These are phyloP conservation scores for Aleiodes testaceus DNA, from an alignment of 2,888 invertebrate species.

Conservation along the genomic window DNA sequence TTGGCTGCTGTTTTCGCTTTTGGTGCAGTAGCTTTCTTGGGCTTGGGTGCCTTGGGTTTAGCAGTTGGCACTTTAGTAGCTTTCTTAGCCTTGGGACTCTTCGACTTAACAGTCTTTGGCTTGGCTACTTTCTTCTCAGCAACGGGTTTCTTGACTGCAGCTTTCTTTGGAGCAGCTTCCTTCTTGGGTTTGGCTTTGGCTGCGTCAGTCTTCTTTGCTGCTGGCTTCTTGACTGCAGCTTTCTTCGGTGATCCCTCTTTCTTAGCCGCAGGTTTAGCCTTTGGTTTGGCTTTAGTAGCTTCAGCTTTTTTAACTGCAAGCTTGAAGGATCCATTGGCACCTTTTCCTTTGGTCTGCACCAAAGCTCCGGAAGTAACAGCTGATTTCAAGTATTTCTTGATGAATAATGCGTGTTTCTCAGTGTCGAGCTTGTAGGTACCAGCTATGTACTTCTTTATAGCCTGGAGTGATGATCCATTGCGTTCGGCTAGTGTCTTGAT, in stretches of 20 bases:
- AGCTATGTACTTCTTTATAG: slow-evolving; percentile 79
- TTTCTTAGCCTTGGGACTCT: slow-evolving; percentile 48
- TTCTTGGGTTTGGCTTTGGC: slow-evolving; percentile 34
- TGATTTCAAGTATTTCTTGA: slow-evolving; percentile 77
- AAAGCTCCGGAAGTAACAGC: slow-evolving; percentile 75
- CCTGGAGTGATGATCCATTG: slow-evolving; percentile 77
- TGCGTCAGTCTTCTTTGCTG: slow-evolving; percentile 47
- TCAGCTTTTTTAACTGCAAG: slow-evolving; percentile 75
- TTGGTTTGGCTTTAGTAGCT: slow-evolving; percentile 70
- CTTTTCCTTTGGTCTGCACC: slow-evolving; percentile 76
- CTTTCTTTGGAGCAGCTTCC: slow-evolving; percentile 44
- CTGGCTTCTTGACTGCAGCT: slow-evolving; percentile 61
- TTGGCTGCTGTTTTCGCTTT: slow-evolving; percentile 36
- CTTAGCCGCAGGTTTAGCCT: slow-evolving; percentile 14
- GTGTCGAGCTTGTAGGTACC: slow-evolving; percentile 77
- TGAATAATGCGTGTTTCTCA: slow-evolving; percentile 76
- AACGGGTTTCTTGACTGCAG: slow-evolving; percentile 31
- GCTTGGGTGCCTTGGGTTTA: slow-evolving; percentile 52
- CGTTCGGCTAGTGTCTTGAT: slow-evolving; percentile 75
- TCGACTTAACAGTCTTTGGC: slow-evolving; percentile 57
- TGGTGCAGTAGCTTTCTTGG: slow-evolving; percentile 48
- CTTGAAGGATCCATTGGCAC: slow-evolving; percentile 75
- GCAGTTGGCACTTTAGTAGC: slow-evolving; percentile 46
- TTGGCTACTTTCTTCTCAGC: slow-evolving; percentile 58
- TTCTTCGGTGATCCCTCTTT: slow-evolving; percentile 64